Evolutionary conservation across 2,797 vertebrate genomes (phyloP).

Genomic region (Pseudochirops corinnae): DNA sequence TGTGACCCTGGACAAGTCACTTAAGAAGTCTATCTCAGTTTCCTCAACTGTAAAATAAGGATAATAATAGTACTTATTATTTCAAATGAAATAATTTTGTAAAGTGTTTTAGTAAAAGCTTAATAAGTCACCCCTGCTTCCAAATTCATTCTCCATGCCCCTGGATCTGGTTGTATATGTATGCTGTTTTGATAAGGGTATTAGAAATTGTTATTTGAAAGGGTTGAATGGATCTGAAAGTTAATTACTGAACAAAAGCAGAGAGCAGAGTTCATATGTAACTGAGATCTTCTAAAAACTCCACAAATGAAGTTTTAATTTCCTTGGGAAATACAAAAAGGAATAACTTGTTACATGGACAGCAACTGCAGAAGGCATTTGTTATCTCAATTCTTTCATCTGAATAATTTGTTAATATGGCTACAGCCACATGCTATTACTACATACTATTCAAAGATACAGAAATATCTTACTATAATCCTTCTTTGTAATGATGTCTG

Average conservation of each 20-base stretch:
- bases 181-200: background rate
- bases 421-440: slow-evolving; percentile 17
- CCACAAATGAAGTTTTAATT: background rate
- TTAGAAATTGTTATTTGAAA: background rate
- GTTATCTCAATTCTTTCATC: slow-evolving; percentile 3
- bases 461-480: background rate
- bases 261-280: background rate
- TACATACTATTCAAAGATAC: background rate
- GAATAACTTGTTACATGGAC: background rate
- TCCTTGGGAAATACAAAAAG: background rate
- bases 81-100: too few species aligned
- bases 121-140: background rate
- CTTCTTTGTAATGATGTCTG: slow-evolving; percentile 52
- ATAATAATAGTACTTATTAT: too few species aligned
- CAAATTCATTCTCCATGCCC: background rate
- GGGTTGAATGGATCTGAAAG: background rate
- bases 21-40: background rate
- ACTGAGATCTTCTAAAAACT: slow-evolving; percentile 12
- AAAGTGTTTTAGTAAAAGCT: background rate
- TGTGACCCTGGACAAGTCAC: background rate
- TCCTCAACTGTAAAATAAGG: background rate
- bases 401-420: background rate
- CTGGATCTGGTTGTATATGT: background rate
- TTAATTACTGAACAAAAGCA: slow-evolving; percentile 1
- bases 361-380: slow-evolving; percentile 23